phyloP scores from a whole-genome alignment of 1,140 invertebrate species.

The Trachymyrmex cornetzi region DNA sequence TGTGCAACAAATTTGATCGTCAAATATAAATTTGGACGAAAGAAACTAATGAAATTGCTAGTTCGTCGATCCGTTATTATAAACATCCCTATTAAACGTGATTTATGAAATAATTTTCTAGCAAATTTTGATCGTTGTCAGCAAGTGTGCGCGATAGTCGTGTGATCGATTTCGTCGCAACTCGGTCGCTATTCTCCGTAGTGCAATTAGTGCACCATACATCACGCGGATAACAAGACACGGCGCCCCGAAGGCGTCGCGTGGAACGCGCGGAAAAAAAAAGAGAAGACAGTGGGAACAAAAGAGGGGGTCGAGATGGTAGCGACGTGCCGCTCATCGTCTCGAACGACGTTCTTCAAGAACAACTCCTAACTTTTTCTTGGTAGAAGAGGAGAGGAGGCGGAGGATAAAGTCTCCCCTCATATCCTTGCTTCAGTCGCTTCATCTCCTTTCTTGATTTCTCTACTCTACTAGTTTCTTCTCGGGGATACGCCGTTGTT shows the following conservation, averaged over 20 bases:
- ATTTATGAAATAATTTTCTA: not conserved
- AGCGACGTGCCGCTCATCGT: constrained; percentile 71
- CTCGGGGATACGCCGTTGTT: constrained; percentile 43
- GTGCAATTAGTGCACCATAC: constrained; percentile 86
- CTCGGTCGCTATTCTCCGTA: constrained; percentile 81
- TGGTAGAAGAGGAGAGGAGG: not conserved
- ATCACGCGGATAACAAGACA: constrained; percentile 86
- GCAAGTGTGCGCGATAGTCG: constrained; percentile 7
- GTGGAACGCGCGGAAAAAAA: constrained; percentile 72
- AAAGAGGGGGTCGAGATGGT: constrained; percentile 61
- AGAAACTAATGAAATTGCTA: not conserved
- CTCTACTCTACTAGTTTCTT: constrained; percentile 49
- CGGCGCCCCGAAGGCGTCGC: constrained; percentile 86
- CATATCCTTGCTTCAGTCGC: constrained; percentile 63
- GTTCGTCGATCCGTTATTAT: not conserved
- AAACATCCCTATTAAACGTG: not conserved
- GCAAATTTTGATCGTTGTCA: constrained; percentile 56
- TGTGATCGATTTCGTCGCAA: constrained; percentile 68
- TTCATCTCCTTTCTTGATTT: constrained; percentile 58
- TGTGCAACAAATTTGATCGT: not conserved
- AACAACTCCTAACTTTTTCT: constrained; percentile 80
- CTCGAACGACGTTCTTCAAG: constrained; percentile 70
- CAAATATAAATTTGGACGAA: not conserved
- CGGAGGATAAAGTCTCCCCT: constrained; percentile 74
- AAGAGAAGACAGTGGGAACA: constrained; percentile 37